Evolutionary conservation across 1,140 invertebrate species (phyloP).

Genomic region (Ips nitidus): DNA sequence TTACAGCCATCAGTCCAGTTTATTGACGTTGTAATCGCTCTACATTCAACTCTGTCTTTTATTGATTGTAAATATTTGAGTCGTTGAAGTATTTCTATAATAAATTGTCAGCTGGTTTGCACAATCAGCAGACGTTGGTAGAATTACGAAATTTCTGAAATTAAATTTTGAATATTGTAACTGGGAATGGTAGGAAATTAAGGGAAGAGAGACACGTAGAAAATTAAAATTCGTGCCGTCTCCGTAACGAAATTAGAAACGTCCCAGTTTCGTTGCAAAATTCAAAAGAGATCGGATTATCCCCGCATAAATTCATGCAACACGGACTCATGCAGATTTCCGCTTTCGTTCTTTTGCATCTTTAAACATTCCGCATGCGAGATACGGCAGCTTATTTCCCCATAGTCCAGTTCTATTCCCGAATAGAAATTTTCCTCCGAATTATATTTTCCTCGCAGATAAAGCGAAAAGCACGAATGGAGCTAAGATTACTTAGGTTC

Average conservation of each 20-base stretch:
- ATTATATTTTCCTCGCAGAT: constrained; percentile 45
- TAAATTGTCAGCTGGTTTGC: no score
- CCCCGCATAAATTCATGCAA: constrained; percentile 47
- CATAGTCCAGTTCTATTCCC: constrained; percentile 47
- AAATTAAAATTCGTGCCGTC: constrained; percentile 18
- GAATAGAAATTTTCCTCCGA: constrained; percentile 43
- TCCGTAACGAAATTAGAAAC: constrained; percentile 18
- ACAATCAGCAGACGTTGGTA: no score
- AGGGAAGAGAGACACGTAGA: background rate
- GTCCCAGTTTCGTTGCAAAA: constrained; percentile 17
- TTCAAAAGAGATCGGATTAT: constrained; percentile 32
- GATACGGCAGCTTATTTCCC: constrained; percentile 46
- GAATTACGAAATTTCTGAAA: no score
- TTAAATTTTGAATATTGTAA: no score
- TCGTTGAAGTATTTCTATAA: no score
- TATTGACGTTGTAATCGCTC: constrained; percentile 18
- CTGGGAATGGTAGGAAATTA: no score
- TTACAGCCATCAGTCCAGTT: constrained; percentile 31
- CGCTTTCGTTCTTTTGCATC: constrained; percentile 48
- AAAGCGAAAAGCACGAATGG: constrained; percentile 41
- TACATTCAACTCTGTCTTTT: no score
- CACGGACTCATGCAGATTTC: constrained; percentile 48
- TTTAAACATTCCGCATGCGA: constrained; percentile 46
- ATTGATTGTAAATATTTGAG: no score
- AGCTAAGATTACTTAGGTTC: constrained; percentile 36